These are phyloP conservation scores for Chloroceryle inda DNA, from an alignment of 2,797 vertebrate species.

Conservation along the genomic window DNA sequence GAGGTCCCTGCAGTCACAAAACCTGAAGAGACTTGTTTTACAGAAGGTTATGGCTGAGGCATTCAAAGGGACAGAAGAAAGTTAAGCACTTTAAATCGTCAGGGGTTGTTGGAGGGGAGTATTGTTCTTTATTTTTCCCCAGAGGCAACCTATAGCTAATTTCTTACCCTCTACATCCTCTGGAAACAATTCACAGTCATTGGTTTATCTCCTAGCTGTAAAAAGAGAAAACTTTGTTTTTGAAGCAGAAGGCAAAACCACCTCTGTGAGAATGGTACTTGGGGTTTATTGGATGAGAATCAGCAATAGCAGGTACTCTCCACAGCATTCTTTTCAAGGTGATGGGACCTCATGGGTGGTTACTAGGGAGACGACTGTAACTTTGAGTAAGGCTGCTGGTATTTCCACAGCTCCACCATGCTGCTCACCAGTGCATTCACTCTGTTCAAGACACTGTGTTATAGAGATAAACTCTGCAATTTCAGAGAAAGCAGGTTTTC, in stretches of 20 bases:
- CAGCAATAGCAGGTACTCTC: neutral
- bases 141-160: neutral
- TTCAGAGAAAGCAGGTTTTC: neutral
- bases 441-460: neutral
- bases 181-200: neutral
- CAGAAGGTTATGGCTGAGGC: neutral
- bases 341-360: neutral
- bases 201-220: neutral
- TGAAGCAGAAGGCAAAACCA: neutral
- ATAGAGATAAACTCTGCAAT: neutral
- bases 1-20: neutral
- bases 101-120: neutral
- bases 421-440: neutral
- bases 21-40: neutral
- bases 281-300: neutral
- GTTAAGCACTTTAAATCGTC: neutral
- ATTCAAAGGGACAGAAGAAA: neutral
- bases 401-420: neutral
- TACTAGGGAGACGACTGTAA: neutral
- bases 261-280: neutral
- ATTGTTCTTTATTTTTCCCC: neutral
- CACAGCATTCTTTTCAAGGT: fast-evolving
- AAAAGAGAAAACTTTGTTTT: neutral
- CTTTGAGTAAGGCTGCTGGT: neutral
- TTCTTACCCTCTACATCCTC: neutral